phyloP scores from a whole-genome alignment of 2,888 invertebrate species.

The Drosophila acutilabella region DNA sequence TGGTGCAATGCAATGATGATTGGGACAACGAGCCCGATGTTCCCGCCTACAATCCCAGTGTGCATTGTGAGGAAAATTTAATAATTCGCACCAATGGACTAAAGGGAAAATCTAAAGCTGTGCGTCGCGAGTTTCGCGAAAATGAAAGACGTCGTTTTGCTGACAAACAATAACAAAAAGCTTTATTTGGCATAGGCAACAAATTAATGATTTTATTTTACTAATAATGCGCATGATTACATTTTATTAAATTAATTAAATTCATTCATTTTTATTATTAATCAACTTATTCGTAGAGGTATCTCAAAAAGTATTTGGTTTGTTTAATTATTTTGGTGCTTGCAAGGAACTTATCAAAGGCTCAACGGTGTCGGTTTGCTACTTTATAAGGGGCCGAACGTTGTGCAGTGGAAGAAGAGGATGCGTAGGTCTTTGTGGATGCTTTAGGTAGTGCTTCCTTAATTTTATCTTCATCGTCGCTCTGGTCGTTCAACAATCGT shows the following conservation, averaged over 20 bases:
- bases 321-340: conserved; percentile 5
- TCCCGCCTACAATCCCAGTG: conserved; percentile 28
- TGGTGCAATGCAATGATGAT: conserved; percentile 32
- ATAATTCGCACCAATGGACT: conserved; percentile 13
- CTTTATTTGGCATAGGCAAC: neutral
- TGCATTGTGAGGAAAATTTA: conserved; percentile 42
- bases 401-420: neutral
- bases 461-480: conserved; percentile 21
- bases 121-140: conserved; percentile 15
- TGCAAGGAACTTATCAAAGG: too few relatives aligned
- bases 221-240: neutral
- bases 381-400: conserved; percentile 22
- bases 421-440: neutral
- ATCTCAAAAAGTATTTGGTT: neutral
- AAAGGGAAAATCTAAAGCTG: conserved; percentile 17
- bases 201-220: neutral
- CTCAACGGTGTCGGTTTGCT: conserved; percentile 15
- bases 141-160: conserved; percentile 40
- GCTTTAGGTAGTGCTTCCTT: neutral
- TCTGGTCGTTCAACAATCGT: conserved; percentile 61
- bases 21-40: conserved; percentile 51
- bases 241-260: too few relatives aligned
- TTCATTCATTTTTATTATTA: too few relatives aligned
- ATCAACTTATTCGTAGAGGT: too few relatives aligned
- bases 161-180: neutral